Conservation (phyloP, 2,888 invertebrate species). For the Galerucella pusilla region DNA sequence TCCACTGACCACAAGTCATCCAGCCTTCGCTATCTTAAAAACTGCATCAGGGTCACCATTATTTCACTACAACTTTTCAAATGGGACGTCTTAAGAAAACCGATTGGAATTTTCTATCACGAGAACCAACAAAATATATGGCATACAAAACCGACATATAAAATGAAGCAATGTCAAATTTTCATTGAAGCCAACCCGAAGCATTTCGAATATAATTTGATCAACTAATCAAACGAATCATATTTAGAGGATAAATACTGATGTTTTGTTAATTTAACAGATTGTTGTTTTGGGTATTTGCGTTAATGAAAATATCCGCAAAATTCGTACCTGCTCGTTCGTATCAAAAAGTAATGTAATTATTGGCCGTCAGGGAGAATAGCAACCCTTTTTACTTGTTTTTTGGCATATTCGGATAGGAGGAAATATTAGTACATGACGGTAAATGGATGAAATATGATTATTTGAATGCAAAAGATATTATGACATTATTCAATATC, state of each 20-base stretch:
- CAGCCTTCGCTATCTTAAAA: too few relatives aligned
- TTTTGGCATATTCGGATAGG: neutral
- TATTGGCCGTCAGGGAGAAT: neutral
- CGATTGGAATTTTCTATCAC: neutral
- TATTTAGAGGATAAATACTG: conserved; percentile 12
- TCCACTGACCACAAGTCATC: too few relatives aligned
- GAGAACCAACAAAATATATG: neutral
- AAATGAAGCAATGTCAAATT: neutral
- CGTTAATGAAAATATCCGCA: neutral
- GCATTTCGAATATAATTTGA: conserved; percentile 10
- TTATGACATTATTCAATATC: too few relatives aligned
- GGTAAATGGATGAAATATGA: too few relatives aligned
- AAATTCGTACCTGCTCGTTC: neutral
- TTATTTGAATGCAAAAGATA: too few relatives aligned
- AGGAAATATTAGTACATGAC: neutral
- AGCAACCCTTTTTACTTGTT: neutral
- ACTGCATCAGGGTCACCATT: too few relatives aligned
- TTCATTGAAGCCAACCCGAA: conserved; percentile 2
- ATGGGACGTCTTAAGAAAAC: too few relatives aligned
- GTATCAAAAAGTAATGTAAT: neutral
- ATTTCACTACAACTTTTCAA: too few relatives aligned
- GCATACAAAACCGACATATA: neutral
- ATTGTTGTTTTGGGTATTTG: conserved; percentile 12
- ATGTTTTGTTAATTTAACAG: conserved; percentile 1
- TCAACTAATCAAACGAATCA: conserved; percentile 10